Evolutionary conservation across 1,140 invertebrate species (phyloP).

Genomic region (Druon quercuslanigerum): DNA sequence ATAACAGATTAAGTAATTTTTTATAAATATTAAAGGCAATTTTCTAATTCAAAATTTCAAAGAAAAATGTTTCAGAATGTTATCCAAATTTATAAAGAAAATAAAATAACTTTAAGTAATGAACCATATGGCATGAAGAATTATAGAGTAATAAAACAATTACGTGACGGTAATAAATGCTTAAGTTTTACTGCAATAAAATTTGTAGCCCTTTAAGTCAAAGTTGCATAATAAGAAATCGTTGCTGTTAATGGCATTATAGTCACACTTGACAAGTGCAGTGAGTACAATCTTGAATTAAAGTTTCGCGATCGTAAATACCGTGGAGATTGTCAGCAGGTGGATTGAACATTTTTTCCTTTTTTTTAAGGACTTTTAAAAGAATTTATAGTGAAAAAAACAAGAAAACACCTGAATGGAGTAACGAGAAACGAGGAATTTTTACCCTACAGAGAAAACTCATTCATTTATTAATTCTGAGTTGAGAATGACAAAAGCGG

Average conservation of each 20-base stretch:
- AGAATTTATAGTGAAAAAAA: slow-evolving; percentile 22
- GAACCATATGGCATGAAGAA: background rate
- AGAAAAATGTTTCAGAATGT: slow-evolving; percentile 32
- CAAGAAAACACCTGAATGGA: background rate
- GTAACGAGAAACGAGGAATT: background rate
- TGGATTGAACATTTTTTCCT: slow-evolving; percentile 24
- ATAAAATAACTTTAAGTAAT: slow-evolving; percentile 34
- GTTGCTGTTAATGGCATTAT: slow-evolving; percentile 46
- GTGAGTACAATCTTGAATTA: slow-evolving; percentile 38
- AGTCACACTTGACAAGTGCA: slow-evolving; percentile 39
- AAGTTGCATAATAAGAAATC: slow-evolving; percentile 46
- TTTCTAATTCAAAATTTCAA: too few relatives aligned
- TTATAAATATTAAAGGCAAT: too few relatives aligned
- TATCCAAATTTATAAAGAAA: background rate
- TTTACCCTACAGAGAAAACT: too few relatives aligned
- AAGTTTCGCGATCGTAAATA: slow-evolving; percentile 39
- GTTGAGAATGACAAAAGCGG: background rate
- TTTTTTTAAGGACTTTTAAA: background rate
- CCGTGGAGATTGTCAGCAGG: slow-evolving; percentile 30
- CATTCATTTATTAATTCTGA: background rate
- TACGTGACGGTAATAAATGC: slow-evolving; percentile 34
- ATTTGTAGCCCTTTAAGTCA: slow-evolving; percentile 36
- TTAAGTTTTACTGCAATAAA: slow-evolving; percentile 39
- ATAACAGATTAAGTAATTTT: too few relatives aligned
- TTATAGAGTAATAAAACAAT: slow-evolving; percentile 13